A percentile compares a stretch with the other conserved stretches of the same genome.
These are phyloP conservation scores for Drosophila basisetae DNA, from an alignment of 2,888 invertebrate genomes.

Conservation along the genomic window DNA sequence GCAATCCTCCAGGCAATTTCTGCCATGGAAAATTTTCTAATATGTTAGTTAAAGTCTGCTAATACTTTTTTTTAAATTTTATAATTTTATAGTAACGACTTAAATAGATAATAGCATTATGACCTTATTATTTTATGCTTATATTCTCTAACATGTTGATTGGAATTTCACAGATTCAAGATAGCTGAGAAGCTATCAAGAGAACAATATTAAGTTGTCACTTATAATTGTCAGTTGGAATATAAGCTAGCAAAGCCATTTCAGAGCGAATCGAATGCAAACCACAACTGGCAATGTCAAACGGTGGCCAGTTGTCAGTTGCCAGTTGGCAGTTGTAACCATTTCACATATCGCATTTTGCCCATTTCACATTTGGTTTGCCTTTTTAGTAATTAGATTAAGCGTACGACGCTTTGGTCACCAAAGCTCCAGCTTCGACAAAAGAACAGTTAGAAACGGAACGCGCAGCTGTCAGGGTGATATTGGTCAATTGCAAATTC, in stretches of 20 bases:
- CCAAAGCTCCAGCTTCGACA: constrained; percentile 17
- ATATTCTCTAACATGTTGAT: not conserved
- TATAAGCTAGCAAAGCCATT: constrained; percentile 15
- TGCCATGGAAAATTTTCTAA: not conserved
- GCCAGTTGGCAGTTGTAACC: constrained; percentile 36
- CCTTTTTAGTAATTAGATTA: constrained; percentile 70
- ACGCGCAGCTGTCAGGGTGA: constrained; percentile 45
- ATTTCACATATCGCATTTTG: constrained; percentile 16
- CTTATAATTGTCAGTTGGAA: not conserved
- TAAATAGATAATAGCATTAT: not conserved
- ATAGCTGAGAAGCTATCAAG: not conserved
- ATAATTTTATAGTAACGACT: not conserved
- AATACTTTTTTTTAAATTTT: not conserved
- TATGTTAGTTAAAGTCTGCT: not conserved
- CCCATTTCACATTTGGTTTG: constrained; percentile 26
- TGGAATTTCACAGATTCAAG: not conserved
- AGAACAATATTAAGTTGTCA: constrained; percentile 5
- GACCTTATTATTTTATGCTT: not conserved
- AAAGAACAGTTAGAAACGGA: constrained; percentile 52
- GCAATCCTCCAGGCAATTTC: not conserved
- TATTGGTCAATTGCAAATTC: constrained; percentile 2
- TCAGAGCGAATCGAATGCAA: constrained; percentile 15
- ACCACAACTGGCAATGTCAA: constrained; percentile 57
- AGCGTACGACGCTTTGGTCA: constrained; percentile 39
- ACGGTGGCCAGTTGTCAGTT: constrained; percentile 8